Evolutionary conservation across 2,113 vertebrate species (phyloP).

Genomic region (Tyto alba): DNA sequence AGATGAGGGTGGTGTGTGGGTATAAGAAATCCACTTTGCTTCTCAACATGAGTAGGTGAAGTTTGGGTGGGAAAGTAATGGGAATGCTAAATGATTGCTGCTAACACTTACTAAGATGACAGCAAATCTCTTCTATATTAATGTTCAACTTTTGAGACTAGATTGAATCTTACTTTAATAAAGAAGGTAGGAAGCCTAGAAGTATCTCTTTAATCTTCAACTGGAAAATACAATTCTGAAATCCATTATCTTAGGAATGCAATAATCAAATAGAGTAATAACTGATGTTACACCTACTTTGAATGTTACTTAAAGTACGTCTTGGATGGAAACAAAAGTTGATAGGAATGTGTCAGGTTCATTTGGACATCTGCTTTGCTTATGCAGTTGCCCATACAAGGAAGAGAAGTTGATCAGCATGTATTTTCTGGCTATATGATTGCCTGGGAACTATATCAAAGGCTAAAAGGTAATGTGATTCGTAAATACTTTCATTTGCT

Average conservation of each 20-base stretch:
- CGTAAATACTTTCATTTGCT: constrained; percentile 44
- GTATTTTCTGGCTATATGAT: not conserved
- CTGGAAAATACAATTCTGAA: constrained; percentile 70
- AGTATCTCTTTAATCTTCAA: constrained; percentile 70
- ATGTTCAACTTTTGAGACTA: constrained; percentile 60
- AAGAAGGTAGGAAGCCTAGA: constrained; percentile 62
- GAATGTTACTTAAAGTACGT: constrained; percentile 66
- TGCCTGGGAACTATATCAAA: constrained; percentile 21
- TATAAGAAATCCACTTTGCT: not conserved
- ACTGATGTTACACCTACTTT: constrained; percentile 46
- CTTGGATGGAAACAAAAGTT: constrained; percentile 43
- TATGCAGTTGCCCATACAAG: not conserved
- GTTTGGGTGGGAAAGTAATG: constrained; percentile 62
- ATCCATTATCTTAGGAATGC: constrained; percentile 61
- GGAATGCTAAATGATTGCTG: constrained; percentile 61
- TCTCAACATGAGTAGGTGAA: constrained; percentile 1
- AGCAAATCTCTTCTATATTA: constrained; percentile 68
- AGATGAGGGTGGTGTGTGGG: not conserved
- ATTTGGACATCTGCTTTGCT: constrained; percentile 22
- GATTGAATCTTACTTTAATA: constrained; percentile 65
- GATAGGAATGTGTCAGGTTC: not conserved
- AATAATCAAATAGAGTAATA: constrained; percentile 63
- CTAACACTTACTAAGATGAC: constrained; percentile 55
- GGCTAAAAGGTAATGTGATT: constrained; percentile 10
- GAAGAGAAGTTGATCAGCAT: constrained; percentile 31